Evolutionary conservation across 2,113 vertebrate genomes (phyloP).

Genomic region (Gadus chalcogrammus): DNA sequence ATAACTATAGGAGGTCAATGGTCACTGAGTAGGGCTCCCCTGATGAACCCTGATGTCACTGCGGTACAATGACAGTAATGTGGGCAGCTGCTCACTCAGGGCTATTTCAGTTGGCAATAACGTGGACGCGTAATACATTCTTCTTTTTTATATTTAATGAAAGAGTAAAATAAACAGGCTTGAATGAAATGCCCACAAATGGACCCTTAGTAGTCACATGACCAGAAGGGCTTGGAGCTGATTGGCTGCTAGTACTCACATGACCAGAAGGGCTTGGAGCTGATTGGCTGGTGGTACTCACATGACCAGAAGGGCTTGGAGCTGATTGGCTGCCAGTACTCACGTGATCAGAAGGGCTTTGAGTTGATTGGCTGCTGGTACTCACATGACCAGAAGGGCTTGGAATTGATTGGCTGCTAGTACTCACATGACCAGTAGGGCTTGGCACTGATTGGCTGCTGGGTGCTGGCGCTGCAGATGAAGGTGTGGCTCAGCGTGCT

Average conservation of each 20-base stretch:
- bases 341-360: slow-evolving; percentile 54
- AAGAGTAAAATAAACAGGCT: too few species aligned
- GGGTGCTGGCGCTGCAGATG: slow-evolving; percentile 63
- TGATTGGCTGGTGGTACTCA: slow-evolving; percentile 41
- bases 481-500: slow-evolving; percentile 91
- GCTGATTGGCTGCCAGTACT: slow-evolving; percentile 38
- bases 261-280: slow-evolving; percentile 53
- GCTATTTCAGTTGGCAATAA: too few species aligned
- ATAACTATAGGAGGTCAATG: slow-evolving; percentile 65
- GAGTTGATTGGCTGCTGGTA: slow-evolving; percentile 34
- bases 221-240: slow-evolving; percentile 51
- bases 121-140: too few species aligned
- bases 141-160: too few species aligned
- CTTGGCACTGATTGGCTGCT: slow-evolving; percentile 37
- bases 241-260: slow-evolving; percentile 46
- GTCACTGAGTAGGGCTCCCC: neutral
- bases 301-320: slow-evolving; percentile 54
- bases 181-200: too few species aligned
- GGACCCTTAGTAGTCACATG: slow-evolving; percentile 44
- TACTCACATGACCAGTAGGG: slow-evolving; percentile 60
- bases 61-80: neutral
- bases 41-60: neutral
- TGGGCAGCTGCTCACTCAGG: too few species aligned
- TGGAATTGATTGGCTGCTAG: slow-evolving; percentile 35
- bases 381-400: slow-evolving; percentile 58